These are phyloP conservation scores for Odontamblyopus lacepedii DNA, from an alignment of 2,797 vertebrate species.

Conservation along the genomic window DNA sequence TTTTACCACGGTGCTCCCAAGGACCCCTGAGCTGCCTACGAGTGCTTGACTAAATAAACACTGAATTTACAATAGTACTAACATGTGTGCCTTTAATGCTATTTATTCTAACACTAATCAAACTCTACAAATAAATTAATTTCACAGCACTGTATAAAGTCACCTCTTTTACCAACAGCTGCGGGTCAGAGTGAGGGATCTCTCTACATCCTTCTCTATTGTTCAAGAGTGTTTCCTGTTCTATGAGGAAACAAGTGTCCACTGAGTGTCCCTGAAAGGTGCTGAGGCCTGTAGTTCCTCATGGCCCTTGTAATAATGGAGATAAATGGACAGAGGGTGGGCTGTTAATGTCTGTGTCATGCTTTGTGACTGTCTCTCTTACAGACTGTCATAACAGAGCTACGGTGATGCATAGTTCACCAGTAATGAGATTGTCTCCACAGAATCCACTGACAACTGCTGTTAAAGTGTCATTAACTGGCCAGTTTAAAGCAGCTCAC, in stretches of 20 bases:
- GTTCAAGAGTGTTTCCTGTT: conserved; percentile 61
- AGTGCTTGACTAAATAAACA: too few species aligned
- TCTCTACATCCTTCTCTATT: conserved; percentile 68
- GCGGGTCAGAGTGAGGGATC: conserved; percentile 54
- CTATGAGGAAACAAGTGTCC: conserved; percentile 39
- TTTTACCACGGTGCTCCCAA: too few species aligned
- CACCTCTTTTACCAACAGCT: conserved; percentile 29
- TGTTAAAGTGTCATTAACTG: conserved; percentile 6
- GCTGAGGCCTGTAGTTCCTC: conserved; percentile 10
- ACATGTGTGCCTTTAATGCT: too few species aligned
- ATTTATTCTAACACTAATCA: too few species aligned
- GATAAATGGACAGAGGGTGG: conserved; percentile 40
- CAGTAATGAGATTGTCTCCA: conserved; percentile 1
- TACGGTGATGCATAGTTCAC: conserved; percentile 7
- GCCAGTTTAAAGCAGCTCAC: background rate
- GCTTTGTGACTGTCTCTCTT: conserved; percentile 12
- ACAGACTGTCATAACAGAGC: conserved; percentile 16
- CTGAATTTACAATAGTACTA: too few species aligned
- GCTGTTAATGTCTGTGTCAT: conserved; percentile 29
- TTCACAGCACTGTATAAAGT: too few species aligned
- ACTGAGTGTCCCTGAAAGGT: conserved; percentile 20
- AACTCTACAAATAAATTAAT: too few species aligned
- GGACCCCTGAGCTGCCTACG: too few species aligned
- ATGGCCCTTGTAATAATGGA: conserved; percentile 24
- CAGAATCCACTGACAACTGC: conserved; percentile 8